Percentiles rank a stretch among this genome's conserved stretches.
These are phyloP conservation scores for Lissocephala sabroskyi DNA, from an alignment of 2,888 invertebrate genomes.

Conservation along the genomic window DNA sequence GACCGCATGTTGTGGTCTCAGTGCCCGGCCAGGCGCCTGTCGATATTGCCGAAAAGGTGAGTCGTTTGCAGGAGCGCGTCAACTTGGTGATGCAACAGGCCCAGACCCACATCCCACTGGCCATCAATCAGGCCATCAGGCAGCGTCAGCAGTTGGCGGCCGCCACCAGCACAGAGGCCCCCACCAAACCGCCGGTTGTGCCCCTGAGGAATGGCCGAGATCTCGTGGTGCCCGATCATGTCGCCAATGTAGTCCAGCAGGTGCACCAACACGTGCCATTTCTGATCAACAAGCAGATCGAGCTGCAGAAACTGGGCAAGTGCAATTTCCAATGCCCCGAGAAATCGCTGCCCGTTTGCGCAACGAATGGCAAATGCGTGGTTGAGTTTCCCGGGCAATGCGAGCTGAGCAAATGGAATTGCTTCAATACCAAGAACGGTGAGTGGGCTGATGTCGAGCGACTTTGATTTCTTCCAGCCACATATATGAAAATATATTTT, in stretches of 20 bases:
- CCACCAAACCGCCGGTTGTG: background rate
- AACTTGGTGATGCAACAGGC: slow-evolving; percentile 47
- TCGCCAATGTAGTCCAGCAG: slow-evolving; percentile 13
- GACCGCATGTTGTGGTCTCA: slow-evolving; percentile 37
- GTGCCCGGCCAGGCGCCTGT: slow-evolving; percentile 28
- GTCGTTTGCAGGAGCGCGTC: slow-evolving; percentile 39
- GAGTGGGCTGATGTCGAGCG: too few species aligned
- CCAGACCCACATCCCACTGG: slow-evolving; percentile 42
- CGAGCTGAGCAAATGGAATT: slow-evolving; percentile 50
- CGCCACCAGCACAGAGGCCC: background rate
- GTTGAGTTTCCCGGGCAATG: slow-evolving; percentile 50
- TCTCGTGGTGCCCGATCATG: slow-evolving; percentile 10
- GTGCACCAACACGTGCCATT: slow-evolving; percentile 31
- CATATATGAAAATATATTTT: too few species aligned
- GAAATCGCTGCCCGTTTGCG: slow-evolving; percentile 43
- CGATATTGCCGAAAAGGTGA: slow-evolving; percentile 41
- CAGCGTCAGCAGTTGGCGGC: slow-evolving; percentile 24
- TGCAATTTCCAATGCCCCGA: slow-evolving; percentile 43
- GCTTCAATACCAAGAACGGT: slow-evolving; percentile 53
- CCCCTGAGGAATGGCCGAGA: slow-evolving; percentile 11
- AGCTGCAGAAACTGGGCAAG: slow-evolving; percentile 35
- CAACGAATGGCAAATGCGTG: slow-evolving; percentile 44
- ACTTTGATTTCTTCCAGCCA: too few species aligned
- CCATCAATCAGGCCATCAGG: slow-evolving; percentile 39
- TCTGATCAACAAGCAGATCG: slow-evolving; percentile 29